Percentiles rank a stretch among this genome's conserved stretches.
Evolutionary conservation across 2,113 vertebrate genomes (phyloP).

Genomic region (Cygnus buccinator): DNA sequence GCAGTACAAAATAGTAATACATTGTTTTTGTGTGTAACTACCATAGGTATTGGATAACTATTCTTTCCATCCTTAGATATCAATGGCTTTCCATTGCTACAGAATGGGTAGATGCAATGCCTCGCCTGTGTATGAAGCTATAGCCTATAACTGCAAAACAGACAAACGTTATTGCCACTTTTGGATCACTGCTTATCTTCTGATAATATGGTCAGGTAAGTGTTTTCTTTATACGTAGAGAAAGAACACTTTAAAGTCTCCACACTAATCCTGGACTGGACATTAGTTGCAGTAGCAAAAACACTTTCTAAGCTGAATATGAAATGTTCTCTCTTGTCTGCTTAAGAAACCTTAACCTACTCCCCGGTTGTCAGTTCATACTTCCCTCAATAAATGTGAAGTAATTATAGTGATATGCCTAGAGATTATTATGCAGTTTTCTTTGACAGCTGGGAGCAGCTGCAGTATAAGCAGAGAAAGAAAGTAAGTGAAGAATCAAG

Average conservation of each 20-base stretch:
- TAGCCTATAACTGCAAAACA: background rate
- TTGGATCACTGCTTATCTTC: background rate
- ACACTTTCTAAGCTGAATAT: background rate
- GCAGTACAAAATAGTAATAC: background rate
- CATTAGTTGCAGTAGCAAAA: background rate
- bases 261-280: background rate
- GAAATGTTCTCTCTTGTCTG: background rate
- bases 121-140: background rate
- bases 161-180: background rate
- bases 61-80: background rate
- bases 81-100: background rate
- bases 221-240: background rate
- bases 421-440: background rate
- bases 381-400: background rate
- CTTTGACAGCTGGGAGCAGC: background rate
- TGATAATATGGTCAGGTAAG: background rate
- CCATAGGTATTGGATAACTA: background rate
- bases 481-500: background rate
- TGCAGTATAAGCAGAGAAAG: background rate
- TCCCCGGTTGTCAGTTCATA: background rate
- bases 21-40: background rate
- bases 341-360: background rate
- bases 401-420: background rate
- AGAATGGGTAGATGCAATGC: background rate
- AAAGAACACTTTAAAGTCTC: background rate